Base-by-base conservation (phyloP, 2,797 vertebrate genomes). In the Acipenser oxyrinchus region DNA sequence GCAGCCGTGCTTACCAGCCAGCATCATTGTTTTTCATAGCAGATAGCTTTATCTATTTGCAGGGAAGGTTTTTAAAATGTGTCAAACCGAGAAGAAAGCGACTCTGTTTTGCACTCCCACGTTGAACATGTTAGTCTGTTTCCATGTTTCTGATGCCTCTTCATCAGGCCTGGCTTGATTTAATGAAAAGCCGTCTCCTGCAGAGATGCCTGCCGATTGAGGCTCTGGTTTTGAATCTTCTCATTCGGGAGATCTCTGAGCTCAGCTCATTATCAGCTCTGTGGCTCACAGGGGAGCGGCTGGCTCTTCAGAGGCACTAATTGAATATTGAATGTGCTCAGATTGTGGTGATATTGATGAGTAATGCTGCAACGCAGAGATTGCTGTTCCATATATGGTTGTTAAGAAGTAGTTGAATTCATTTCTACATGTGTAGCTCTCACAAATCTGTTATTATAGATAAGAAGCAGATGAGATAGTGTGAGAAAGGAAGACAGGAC, bases 191-290 rank as follows among this genome's bases (percentile, higher is more conserved):
- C 23, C 23, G 23, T 37, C 23, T 37, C 23, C 23, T 37, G 23
- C 23, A 53, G 51, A 64, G 63, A 53, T 53, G 63, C 51, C 63
- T 37, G 63, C 10, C 23, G 63, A 55, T 53, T 65, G 63, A 10
- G 51, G 12, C 5, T 51, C n/a, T 18, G 63, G 48, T 12, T 65
- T 65, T 65, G n/a, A 52, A 65, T 6, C 62, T n/a, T 13, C 62
- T n/a, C 48, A 13, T 50, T 12, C 51, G 62, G 13, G 63, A 23
- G 10, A 23, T 37, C 10, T 65, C 51, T 52, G 51, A 6, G 11
- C 13, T 10, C 10, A 55, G 62, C 67, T 63, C 49, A 64, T 63
- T 64, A 68, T 49, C 48, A 10, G 52, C 9, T 59, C 23, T 8
- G 61, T 49, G 6, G 6, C 10, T n/a, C 62, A 1, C 18, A 8